Evolutionary conservation across 2,797 vertebrate species (phyloP).

Genomic region (Threskiornis aethiopicus): DNA sequence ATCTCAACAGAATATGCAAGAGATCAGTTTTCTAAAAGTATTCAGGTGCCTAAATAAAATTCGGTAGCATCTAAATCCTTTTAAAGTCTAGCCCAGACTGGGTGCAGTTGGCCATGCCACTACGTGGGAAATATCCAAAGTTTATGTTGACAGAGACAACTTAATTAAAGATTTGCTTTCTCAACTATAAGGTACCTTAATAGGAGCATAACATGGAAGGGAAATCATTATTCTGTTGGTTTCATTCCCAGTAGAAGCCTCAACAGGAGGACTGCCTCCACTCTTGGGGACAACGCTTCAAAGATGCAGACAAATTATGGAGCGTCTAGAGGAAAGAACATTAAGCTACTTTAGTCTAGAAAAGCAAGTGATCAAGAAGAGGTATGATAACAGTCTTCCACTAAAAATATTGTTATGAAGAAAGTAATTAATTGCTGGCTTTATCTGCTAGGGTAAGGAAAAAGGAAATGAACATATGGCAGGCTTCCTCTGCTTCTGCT

Average conservation of each 20-base stretch:
- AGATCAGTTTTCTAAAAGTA: not conserved
- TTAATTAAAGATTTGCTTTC: not conserved
- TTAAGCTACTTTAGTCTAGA: not conserved
- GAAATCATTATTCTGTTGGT: not conserved
- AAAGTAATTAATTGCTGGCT: not conserved
- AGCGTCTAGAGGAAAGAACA: not conserved
- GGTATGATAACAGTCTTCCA: not conserved
- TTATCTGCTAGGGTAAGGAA: not conserved
- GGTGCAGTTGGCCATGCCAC: not conserved
- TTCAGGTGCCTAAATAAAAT: not conserved
- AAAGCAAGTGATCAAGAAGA: not conserved
- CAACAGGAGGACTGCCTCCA: not conserved
- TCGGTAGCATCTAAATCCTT: not conserved
- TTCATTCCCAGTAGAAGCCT: not conserved
- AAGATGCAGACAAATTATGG: not conserved
- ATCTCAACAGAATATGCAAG: not conserved
- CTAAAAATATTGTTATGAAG: not conserved
- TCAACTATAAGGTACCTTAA: not conserved
- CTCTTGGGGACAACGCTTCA: not conserved
- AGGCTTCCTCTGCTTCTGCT: not conserved
- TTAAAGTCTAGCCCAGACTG: not conserved
- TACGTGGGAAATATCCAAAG: not conserved
- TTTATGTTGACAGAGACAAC: not conserved
- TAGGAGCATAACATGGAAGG: not conserved
- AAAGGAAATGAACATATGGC: not conserved